phyloP scores from a whole-genome alignment of 2,113 vertebrate species.

The Lophotis ruficrista region DNA sequence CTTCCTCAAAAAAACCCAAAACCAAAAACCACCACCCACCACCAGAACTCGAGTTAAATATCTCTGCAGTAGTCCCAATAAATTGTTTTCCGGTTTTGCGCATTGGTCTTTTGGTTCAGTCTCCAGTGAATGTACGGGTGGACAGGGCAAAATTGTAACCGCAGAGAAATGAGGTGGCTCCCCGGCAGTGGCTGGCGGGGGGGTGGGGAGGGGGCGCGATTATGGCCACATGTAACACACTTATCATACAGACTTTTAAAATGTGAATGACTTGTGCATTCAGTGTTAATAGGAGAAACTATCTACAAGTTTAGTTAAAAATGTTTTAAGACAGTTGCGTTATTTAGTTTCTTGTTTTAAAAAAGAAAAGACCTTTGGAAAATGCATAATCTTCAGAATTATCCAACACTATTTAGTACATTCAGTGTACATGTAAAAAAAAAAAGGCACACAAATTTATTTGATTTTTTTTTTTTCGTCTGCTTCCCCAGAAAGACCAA shows the following conservation, averaged over 20 bases:
- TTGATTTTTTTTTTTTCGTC: background rate
- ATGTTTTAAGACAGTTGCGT: background rate
- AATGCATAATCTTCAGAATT: background rate
- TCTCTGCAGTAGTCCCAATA: background rate
- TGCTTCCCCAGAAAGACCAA: background rate
- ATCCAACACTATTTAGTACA: fast-evolving
- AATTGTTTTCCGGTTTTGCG: background rate
- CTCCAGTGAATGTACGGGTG: fast-evolving
- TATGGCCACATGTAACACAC: background rate
- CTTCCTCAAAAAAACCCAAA: background rate
- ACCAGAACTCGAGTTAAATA: background rate
- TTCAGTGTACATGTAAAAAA: background rate
- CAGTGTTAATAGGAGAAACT: background rate
- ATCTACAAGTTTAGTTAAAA: background rate
- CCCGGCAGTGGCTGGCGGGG: background rate
- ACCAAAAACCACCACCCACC: too few relatives aligned
- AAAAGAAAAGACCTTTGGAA: background rate
- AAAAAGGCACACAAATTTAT: fast-evolving
- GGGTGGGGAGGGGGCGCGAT: too few relatives aligned
- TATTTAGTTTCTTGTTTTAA: background rate
- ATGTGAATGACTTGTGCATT: background rate
- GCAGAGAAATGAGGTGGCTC: background rate
- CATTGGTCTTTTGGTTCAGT: background rate
- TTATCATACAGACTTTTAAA: fast-evolving
- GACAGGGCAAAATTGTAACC: fast-evolving